Evolutionary conservation across 2,888 invertebrate species (phyloP), one percentile per base, ranked within the genome.

Genomic region (Dendrolimus pini): DNA sequence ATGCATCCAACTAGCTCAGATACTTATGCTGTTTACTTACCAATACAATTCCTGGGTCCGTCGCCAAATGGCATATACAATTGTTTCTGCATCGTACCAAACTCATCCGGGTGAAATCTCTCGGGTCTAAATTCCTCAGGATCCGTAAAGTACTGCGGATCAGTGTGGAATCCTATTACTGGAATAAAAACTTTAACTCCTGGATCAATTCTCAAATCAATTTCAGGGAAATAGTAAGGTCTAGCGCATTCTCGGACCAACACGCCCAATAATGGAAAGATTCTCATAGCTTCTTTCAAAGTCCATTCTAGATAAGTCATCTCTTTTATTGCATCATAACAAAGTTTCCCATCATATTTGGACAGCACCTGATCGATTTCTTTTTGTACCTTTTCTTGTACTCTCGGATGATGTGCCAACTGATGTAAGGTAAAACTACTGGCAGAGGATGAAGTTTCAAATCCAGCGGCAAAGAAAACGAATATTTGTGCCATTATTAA

Each of bases 391-490:
- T 70, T 74, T 52, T 67, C 65, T 58, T 87, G 88, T 7, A 78
- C 64, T 0, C 80, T 74, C 1, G 77, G 80, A 57, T 86, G 65
- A 9, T 71, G 72, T 2, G 87, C 83, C 2, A 89, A 67, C 59
- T 78, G 69, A 59, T 83, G 81, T 6, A 82, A 64, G 1, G 77
- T 72, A 54, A 67, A 80, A 59, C 80, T 80, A 7, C 82, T 72
- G 1, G 81, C 71, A 1, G 80, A 77, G 2, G 87, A 80, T 0
- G 83, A 81, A 0, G 86, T 84, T 64, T 85, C 85, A 55, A 81
- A 85, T 2, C 86, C 86, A 6, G 84, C 86, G 7, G 65, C 70
- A 52, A 80, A 80, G 61, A 80, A 80, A 10, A 80, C 58, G 42
- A 77, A 77, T 3, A 73, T 74, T 64, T 80, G 80, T 0, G 80